Conservation (phyloP, 2,113 vertebrate species). For the Pelodiscus sinensis region DNA sequence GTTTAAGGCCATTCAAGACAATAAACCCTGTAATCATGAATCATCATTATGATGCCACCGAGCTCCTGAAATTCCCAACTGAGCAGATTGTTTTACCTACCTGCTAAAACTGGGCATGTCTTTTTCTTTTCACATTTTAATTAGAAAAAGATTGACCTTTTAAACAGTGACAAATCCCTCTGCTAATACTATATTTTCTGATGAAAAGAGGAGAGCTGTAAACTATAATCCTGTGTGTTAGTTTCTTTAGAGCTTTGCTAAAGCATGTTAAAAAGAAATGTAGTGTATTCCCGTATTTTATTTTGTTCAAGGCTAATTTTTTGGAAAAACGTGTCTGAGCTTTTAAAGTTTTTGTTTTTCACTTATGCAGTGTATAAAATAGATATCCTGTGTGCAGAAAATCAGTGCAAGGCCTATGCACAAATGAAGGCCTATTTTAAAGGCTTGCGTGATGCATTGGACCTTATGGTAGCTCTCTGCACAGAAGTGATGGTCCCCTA, state of each 20-base stretch:
- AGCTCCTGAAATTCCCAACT: constrained; percentile 7
- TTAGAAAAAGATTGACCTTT: constrained; percentile 8
- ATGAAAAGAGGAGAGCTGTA: not conserved
- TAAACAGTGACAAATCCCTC: constrained; percentile 7
- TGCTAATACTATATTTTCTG: not conserved
- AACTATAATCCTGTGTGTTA: not conserved
- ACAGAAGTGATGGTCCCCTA: not conserved
- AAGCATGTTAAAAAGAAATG: constrained; percentile 29
- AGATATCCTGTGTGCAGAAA: not conserved
- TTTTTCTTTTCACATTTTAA: constrained; percentile 32
- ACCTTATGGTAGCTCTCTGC: not conserved
- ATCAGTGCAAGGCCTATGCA: not conserved
- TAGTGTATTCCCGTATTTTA: constrained; percentile 28
- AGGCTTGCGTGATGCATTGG: not conserved
- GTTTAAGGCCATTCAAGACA: constrained; percentile 57
- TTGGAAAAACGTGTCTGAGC: constrained; percentile 17
- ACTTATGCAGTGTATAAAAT: constrained; percentile 17
- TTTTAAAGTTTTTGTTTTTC: constrained; percentile 30
- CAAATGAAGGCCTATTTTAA: not conserved
- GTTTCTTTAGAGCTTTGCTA: not conserved
- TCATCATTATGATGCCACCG: constrained; percentile 23
- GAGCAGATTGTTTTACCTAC: constrained; percentile 9
- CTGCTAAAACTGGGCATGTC: not conserved
- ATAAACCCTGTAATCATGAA: constrained; percentile 66
- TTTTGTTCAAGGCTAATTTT: constrained; percentile 11